Base-by-base conservation (phyloP, 2,888 invertebrate species). In the Rhorus exstirpatorius region DNA sequence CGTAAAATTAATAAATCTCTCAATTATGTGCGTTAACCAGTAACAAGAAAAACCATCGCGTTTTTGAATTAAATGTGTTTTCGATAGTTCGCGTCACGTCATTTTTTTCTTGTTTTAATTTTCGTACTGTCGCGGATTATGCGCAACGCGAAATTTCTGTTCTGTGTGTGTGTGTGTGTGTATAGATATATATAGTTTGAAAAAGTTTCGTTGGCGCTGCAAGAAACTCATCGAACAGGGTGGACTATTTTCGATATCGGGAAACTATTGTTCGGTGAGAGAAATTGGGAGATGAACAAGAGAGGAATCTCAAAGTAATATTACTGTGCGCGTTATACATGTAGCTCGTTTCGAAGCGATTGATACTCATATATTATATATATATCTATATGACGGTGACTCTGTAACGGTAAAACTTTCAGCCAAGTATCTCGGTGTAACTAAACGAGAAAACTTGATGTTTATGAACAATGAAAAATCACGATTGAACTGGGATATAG, bases 211-310 rank as follows among this genome's bases (percentile, higher is more conserved):
- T 60, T 60, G 4, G 19, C 6, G 44, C 49, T 26, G 12, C 55
- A 55, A 17, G 70, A 55, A 58, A 67, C 14, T 60, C 60, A 53
- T 49, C 46, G 71, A 46, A 71, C 24, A n/a, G 38, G 26, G 46
- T 46, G 31, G 31, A 60, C 58, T 71, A 35, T 71, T 49, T 26
- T 60, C 71, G 60, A 71, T 60, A 71, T 71, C 58, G 71, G 71
- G n/a, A 60, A 71, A 71, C 58, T 49, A 49, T 71, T 31, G 60
- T 70, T 70, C 58, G 31, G 12, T 14, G 44, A 44, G 17, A 44
- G 55, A 44, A 44, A 70, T 70, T 55, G 41, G 26, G 19, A 46
- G 38, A 72, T 21, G 31, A 55, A 41, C 49, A 19, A 24, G 21
- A 49, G n/a, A n/a, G n/a, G 65, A 41, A 6, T 55, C 49, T 63